Evolutionary conservation across 1,140 invertebrate genomes (phyloP), one percentile per base, ranked within the genome.

Genomic region (Caenorhabditis inopinata): DNA sequence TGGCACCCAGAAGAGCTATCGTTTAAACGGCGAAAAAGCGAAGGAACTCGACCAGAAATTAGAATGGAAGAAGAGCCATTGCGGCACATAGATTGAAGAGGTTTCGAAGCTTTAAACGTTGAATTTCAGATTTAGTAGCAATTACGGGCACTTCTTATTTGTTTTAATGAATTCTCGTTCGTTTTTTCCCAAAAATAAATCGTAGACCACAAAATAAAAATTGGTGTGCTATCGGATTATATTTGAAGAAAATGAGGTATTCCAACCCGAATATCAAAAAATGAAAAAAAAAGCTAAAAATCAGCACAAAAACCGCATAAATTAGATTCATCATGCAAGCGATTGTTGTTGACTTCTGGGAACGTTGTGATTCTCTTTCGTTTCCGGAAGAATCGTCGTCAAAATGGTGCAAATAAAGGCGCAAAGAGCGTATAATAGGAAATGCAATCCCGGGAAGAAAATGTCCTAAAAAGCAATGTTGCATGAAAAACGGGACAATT

Each of bases 301-400:
- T 3, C 18, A 42, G n/a, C 5, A 58, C 14, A 16, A 32, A 58
- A 16, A 16, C 7, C 7, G 6, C 6, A 6, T 9, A 23, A 42
- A 68, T 21, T 7, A 14, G 27, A 18, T 2, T 38, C 35, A 68
- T 68, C 18, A 68, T 16, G 58, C 58, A 35, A 68, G 32, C n/a
- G 58, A 68, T 27, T 68, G 58, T 68, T 68, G 58, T 16, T 68
- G 58, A 68, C 58, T 68, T 38, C 58, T 18, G 9, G 58, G 58
- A 21, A 68, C 25, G 38, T 25, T 68, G 9, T 68, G 58, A 38
- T 68, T 68, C n/a, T 68, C 58, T 68, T 68, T 68, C 12, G 58
- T 68, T 68, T 68, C 58, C 6, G 58, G 58, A 9, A 68, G 32
- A 38, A 68, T 68, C 11, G 58, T 68, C 58, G 58, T 68, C 32